A percentile compares a stretch with the other conserved stretches of the same genome.
phyloP scores from a whole-genome alignment of 2,113 vertebrate species.

The Ramphastos sulfuratus region DNA sequence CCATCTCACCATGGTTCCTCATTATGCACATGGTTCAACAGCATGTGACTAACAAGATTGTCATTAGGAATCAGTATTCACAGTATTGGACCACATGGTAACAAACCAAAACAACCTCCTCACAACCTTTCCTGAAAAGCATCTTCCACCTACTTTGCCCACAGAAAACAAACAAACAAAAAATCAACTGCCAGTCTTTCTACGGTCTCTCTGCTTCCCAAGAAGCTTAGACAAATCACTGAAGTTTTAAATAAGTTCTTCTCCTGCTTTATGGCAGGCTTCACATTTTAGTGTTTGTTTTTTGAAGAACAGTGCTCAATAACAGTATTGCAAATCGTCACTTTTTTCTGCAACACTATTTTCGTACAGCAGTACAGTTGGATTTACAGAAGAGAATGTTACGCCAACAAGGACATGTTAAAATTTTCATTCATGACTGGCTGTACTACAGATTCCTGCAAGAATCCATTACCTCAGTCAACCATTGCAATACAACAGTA shows the following conservation, averaged over 20 bases:
- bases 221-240: slow-evolving; percentile 33
- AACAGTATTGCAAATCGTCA: background rate
- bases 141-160: background rate
- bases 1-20: background rate
- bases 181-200: background rate
- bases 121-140: background rate
- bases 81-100: background rate
- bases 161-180: background rate
- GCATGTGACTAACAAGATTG: background rate
- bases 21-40: background rate
- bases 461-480: background rate
- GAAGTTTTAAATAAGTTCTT: slow-evolving; percentile 31
- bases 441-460: background rate
- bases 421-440: background rate
- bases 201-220: too few species aligned
- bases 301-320: background rate
- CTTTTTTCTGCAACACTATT: background rate
- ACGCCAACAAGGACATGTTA: background rate
- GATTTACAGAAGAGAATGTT: background rate
- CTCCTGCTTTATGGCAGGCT: background rate
- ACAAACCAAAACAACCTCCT: background rate
- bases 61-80: background rate
- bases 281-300: background rate
- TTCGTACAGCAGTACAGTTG: background rate
- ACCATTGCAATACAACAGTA: background rate